Conservation (phyloP, 2,888 invertebrate species). For the Trichacis sp. region DNA sequence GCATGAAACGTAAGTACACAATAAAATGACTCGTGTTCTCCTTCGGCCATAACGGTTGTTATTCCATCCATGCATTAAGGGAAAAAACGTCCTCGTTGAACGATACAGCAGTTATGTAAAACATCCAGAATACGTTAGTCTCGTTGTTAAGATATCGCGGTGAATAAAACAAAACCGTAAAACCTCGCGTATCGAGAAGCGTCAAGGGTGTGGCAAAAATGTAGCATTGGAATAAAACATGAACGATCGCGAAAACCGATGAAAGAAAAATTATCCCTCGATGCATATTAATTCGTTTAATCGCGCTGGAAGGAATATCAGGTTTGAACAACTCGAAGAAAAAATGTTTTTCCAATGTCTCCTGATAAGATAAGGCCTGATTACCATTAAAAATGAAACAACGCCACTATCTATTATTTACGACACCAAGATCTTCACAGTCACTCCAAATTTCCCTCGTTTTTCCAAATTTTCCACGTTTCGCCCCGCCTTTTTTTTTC, state of each 20-base stretch:
- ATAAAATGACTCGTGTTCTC: constrained; percentile 15
- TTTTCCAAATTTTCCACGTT: no score
- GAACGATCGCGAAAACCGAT: constrained; percentile 3
- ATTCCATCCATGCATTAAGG: constrained; percentile 14
- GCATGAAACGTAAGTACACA: constrained; percentile 6
- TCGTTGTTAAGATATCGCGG: constrained; percentile 24
- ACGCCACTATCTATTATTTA: background rate
- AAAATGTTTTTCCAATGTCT: background rate
- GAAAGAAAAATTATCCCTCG: no score
- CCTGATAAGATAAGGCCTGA: constrained; percentile 33
- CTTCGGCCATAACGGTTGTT: constrained; percentile 15
- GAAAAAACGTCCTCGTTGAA: constrained; percentile 20
- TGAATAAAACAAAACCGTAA: constrained; percentile 24
- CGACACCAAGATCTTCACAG: constrained; percentile 10
- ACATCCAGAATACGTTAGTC: constrained; percentile 31
- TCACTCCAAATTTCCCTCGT: no score
- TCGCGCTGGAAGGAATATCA: background rate
- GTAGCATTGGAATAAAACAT: constrained; percentile 23
- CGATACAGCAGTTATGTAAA: constrained; percentile 34
- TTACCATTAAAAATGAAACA: constrained; percentile 15
- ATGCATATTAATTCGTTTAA: constrained; percentile 11
- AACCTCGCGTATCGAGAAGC: constrained; percentile 25
- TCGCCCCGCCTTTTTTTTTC: no score
- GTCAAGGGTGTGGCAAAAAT: constrained; percentile 35
- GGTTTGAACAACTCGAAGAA: background rate